phyloP scores from a whole-genome alignment of 1,140 invertebrate species.

The Seison nebaliae region DNA sequence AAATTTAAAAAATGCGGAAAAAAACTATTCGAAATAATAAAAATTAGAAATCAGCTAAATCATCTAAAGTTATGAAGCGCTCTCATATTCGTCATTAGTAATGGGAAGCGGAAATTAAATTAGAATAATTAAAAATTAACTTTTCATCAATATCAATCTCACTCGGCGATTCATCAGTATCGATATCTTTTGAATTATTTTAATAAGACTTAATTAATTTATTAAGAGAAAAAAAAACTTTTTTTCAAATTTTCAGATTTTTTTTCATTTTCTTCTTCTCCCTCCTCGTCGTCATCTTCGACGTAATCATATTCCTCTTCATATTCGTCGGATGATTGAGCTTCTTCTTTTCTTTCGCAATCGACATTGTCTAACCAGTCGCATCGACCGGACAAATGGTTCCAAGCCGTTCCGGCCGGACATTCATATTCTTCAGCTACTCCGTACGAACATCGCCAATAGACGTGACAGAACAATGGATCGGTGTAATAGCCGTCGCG shows the following conservation, averaged over 20 bases:
- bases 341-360: conserved; percentile 2
- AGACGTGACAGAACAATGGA: conserved; percentile 11
- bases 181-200: too few species aligned
- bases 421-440: conserved; percentile 13
- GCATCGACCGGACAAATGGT: conserved; percentile 7
- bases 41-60: too few species aligned
- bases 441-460: conserved; percentile 12
- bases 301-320: neutral
- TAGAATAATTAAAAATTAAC: too few species aligned
- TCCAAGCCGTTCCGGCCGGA: conserved; percentile 10
- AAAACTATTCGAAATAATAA: too few species aligned
- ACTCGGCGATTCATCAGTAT: too few species aligned
- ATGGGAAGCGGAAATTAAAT: too few species aligned
- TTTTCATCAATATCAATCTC: too few species aligned
- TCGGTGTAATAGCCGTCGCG: conserved; percentile 10
- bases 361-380: conserved; percentile 13
- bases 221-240: too few species aligned
- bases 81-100: too few species aligned
- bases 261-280: neutral
- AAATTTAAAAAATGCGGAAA: too few species aligned
- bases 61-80: too few species aligned
- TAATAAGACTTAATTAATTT: too few species aligned
- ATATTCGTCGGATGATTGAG: conserved; percentile 1
- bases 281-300: neutral
- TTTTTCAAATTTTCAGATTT: neutral